Evolutionary conservation across 2,797 vertebrate species (phyloP).

Genomic region (Bovichtus diacanthus): DNA sequence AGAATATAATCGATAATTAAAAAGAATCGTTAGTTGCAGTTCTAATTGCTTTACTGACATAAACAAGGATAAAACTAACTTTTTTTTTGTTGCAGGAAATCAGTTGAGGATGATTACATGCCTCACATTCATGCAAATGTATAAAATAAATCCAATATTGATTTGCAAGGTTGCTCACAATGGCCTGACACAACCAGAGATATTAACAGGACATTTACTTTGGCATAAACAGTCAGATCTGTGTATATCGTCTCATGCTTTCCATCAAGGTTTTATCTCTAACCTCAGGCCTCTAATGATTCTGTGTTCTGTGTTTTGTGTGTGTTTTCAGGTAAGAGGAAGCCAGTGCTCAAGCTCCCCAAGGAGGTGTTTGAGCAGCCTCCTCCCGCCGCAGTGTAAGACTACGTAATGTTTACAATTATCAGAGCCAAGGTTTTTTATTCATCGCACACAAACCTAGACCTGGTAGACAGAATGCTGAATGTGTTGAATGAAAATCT

Average conservation of each 20-base stretch:
- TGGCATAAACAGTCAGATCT: neutral
- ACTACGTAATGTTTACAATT: neutral
- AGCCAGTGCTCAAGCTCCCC: constrained; percentile 91
- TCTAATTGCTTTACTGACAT: too few relatives aligned
- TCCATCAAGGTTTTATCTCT: neutral
- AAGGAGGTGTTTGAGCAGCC: constrained; percentile 94
- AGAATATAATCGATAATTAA: neutral
- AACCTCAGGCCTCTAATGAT: neutral
- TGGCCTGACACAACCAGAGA: neutral
- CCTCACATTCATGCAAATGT: too few relatives aligned
- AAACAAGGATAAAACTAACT: too few relatives aligned
- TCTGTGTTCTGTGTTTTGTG: neutral
- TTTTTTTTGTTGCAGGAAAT: too few relatives aligned
- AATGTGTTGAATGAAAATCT: neutral
- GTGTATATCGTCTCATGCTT: neutral
- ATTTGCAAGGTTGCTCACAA: neutral
- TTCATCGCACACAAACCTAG: neutral
- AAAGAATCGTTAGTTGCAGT: neutral
- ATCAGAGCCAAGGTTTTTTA: neutral
- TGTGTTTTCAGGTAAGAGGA: constrained; percentile 88
- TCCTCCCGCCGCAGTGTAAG: constrained; percentile 90
- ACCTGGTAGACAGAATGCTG: neutral
- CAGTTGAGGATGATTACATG: too few relatives aligned
- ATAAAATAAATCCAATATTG: too few relatives aligned
- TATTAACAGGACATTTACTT: neutral